phyloP scores from a whole-genome alignment of 2,113 vertebrate genomes.

The Sclerurus mexicanus region DNA sequence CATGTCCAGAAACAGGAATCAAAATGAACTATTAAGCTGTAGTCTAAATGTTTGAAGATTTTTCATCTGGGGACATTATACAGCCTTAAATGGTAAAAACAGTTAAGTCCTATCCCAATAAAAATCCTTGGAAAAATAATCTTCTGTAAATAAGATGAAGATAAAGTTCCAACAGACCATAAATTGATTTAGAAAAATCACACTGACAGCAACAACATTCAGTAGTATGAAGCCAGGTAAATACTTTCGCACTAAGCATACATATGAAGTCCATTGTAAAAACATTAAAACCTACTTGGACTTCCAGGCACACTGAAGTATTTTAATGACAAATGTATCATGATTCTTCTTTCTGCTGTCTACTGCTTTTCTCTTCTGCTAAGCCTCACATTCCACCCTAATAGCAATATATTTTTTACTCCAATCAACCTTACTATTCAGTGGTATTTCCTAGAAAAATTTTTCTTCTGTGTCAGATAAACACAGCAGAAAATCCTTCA shows the following conservation, averaged over 20 bases:
- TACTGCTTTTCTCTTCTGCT: constrained; percentile 29
- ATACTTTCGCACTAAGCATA: not conserved
- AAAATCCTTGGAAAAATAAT: constrained; percentile 36
- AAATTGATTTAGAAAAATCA: constrained; percentile 21
- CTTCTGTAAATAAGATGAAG: not conserved
- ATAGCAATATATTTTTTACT: constrained; percentile 45
- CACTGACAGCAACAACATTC: not conserved
- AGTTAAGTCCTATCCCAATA: constrained; percentile 19
- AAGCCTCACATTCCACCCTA: constrained; percentile 45
- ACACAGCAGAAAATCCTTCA: constrained; percentile 34
- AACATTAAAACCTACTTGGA: constrained; percentile 17
- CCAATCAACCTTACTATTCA: constrained; percentile 44
- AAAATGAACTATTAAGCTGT: constrained; percentile 53
- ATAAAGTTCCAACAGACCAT: not conserved
- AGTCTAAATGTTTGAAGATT: constrained; percentile 60
- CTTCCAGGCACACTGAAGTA: not conserved
- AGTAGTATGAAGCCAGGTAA: constrained; percentile 22
- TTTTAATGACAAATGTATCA: constrained; percentile 7
- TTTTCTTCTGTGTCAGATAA: constrained; percentile 41
- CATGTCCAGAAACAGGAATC: constrained; percentile 56
- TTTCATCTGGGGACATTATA: constrained; percentile 56
- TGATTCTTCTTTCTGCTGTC: constrained; percentile 29
- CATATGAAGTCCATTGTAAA: not conserved
- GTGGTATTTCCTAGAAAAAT: constrained; percentile 52
- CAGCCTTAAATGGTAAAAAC: constrained; percentile 56